Evolutionary conservation across 1,140 invertebrate genomes (phyloP).

Genomic region (Trichomalopsis sarcophagae): DNA sequence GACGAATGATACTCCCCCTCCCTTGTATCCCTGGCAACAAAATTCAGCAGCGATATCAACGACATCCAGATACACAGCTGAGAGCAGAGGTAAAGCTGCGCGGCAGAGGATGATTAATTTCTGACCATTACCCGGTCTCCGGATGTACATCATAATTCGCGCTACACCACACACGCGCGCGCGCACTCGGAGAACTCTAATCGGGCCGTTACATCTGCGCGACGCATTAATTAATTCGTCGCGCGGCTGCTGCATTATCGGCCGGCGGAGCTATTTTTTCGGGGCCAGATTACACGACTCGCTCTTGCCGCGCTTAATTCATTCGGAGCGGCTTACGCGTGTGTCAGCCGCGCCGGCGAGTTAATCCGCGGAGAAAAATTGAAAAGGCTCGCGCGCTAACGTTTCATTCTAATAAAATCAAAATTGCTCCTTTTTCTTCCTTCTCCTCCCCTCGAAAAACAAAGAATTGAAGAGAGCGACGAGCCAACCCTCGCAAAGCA

Average conservation of each 20-base stretch:
- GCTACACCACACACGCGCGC: neutral
- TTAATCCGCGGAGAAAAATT: neutral
- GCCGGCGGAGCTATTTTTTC: neutral
- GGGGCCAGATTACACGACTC: neutral
- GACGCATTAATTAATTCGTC: slow-evolving; percentile 23
- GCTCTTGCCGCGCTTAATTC: neutral
- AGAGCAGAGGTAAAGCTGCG: neutral
- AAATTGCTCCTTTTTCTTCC: neutral
- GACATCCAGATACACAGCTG: neutral
- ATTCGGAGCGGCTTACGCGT: neutral
- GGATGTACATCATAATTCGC: slow-evolving; percentile 13
- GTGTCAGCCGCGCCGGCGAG: no score
- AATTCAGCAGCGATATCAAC: slow-evolving; percentile 21
- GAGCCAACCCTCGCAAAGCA: neutral
- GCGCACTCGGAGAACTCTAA: neutral
- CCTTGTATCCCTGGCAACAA: neutral
- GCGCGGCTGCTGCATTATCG: neutral
- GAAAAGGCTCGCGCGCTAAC: neutral
- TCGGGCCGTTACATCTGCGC: neutral
- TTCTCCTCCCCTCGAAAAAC: neutral
- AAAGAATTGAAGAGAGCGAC: neutral
- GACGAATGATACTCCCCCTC: slow-evolving; percentile 4
- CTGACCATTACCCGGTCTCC: neutral
- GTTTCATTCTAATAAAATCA: neutral
- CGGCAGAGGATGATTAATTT: slow-evolving; percentile 13